Percentiles rank a stretch among this genome's conserved stretches.
Evolutionary conservation across 2,113 vertebrate genomes (phyloP).

Genomic region (Chloropsis hardwickii): DNA sequence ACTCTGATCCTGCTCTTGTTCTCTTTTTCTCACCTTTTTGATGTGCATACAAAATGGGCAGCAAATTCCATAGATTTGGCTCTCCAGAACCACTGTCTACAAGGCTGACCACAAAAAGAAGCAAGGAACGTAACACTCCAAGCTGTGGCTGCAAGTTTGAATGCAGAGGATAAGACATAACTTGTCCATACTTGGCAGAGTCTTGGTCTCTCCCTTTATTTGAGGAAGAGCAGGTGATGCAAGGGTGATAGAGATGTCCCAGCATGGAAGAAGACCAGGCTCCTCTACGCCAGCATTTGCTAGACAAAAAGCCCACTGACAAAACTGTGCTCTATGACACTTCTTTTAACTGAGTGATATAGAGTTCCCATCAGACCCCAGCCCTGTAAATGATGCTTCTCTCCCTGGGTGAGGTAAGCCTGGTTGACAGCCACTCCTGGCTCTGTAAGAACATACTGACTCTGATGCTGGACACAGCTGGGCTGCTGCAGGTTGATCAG

Average conservation of each 20-base stretch:
- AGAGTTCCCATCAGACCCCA: neutral
- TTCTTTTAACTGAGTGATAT: rapidly evolving
- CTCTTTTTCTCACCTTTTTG: neutral
- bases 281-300: neutral
- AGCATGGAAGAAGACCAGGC: neutral
- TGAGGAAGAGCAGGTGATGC: neutral
- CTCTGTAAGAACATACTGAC: neutral
- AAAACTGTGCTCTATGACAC: neutral
- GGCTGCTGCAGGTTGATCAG: neutral
- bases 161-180: neutral
- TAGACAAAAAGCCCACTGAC: neutral
- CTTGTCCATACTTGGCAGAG: too few species aligned
- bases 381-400: neutral
- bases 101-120: neutral
- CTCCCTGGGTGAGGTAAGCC: neutral
- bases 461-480: neutral
- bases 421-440: neutral
- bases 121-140: rapidly evolving
- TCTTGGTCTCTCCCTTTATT: neutral
- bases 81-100: neutral
- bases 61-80: neutral
- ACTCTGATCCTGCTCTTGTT: neutral
- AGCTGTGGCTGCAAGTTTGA: too few species aligned
- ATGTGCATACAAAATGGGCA: neutral
- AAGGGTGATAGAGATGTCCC: neutral